These are phyloP conservation scores for Pangasius macronema DNA, from an alignment of 2,797 vertebrate species.

Conservation along the genomic window DNA sequence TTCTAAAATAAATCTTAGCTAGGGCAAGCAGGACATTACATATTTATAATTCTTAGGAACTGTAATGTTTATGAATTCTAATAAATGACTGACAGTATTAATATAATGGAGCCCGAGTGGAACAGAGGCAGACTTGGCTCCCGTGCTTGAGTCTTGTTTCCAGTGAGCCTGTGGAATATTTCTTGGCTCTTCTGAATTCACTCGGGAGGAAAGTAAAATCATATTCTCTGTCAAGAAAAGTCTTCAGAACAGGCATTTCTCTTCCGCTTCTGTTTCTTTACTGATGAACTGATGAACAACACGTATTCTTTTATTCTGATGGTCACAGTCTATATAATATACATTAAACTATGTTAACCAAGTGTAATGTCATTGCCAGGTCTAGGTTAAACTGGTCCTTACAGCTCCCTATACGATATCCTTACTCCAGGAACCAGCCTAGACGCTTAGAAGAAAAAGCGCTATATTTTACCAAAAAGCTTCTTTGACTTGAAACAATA, in stretches of 20 bases:
- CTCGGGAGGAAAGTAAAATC: conserved; percentile 4
- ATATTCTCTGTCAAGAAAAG: conserved; percentile 14
- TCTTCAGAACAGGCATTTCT: background rate
- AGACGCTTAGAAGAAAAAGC: background rate
- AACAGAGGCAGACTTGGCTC: conserved; percentile 17
- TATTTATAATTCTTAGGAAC: conserved; percentile 11
- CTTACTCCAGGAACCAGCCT: background rate
- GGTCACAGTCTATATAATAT: background rate
- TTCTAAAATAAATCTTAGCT: conserved; percentile 13
- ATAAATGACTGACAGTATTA: conserved; percentile 11
- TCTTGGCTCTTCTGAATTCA: conserved; percentile 9
- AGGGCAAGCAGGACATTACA: background rate
- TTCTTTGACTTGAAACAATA: no score
- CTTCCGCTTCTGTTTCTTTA: background rate
- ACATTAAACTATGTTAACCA: background rate
- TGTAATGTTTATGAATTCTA: conserved; percentile 23
- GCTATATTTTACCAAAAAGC: no score
- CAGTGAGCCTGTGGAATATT: conserved; percentile 21
- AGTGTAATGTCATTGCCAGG: background rate
- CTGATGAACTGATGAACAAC: background rate
- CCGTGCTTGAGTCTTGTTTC: conserved; percentile 16
- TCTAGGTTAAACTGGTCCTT: background rate
- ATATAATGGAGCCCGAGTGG: conserved; percentile 1
- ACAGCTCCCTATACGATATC: background rate
- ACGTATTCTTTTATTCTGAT: background rate